Evolutionary conservation across 2,113 vertebrate genomes (phyloP).

Genomic region (Lota lota): DNA sequence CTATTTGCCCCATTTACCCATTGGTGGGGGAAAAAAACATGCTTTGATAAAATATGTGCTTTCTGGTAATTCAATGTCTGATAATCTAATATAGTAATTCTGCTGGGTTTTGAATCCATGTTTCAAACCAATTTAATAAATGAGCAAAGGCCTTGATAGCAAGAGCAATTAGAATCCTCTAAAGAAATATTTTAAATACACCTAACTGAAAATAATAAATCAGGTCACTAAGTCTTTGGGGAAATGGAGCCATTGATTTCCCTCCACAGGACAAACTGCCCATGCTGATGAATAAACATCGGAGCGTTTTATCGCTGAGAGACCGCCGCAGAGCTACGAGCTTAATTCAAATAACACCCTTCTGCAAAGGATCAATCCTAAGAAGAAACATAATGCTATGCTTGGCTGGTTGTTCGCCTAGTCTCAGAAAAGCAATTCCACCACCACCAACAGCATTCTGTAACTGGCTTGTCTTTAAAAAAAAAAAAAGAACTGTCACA

Average conservation of each 20-base stretch:
- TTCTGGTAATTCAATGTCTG: too few species aligned
- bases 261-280: constrained; percentile 38
- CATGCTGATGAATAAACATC: constrained; percentile 59
- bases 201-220: constrained; percentile 40
- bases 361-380: constrained; percentile 57
- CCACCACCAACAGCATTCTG: constrained; percentile 51
- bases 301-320: constrained; percentile 43
- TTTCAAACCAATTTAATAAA: too few species aligned
- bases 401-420: constrained; percentile 58
- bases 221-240: constrained; percentile 32
- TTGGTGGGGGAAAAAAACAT: too few species aligned
- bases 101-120: too few species aligned
- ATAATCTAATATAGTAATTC: too few species aligned
- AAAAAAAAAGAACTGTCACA: constrained; percentile 11
- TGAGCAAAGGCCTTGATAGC: too few species aligned
- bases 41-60: too few species aligned
- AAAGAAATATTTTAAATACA: constrained; percentile 37
- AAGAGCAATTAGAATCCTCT: constrained; percentile 2
- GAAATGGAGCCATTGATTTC: constrained; percentile 43
- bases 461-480: constrained; percentile 51
- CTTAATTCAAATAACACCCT: constrained; percentile 60
- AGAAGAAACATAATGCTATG: constrained; percentile 64
- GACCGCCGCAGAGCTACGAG: constrained; percentile 36
- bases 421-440: constrained; percentile 62
- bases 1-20: neutral